Conservation (phyloP, 2,797 vertebrate genomes). For the Threskiornis aethiopicus region DNA sequence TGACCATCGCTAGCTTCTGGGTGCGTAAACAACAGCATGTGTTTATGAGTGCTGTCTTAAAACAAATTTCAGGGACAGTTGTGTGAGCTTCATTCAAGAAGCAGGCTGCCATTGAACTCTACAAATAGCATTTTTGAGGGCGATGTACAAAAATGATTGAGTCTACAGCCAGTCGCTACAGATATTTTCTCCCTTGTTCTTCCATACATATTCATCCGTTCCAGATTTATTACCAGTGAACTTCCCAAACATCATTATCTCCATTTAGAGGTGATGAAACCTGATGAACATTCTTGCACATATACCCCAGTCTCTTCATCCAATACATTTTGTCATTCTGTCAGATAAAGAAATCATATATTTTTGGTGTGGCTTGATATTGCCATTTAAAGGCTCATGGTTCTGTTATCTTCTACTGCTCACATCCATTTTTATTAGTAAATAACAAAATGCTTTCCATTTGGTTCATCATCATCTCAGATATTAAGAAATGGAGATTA, state of each 20-base stretch:
- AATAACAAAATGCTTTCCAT: background rate
- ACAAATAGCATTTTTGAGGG: background rate
- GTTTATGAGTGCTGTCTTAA: background rate
- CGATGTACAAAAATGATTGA: background rate
- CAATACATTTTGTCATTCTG: background rate
- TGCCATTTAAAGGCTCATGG: background rate
- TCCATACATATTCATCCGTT: background rate
- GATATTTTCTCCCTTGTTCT: background rate
- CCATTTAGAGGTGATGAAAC: background rate
- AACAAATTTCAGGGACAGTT: background rate
- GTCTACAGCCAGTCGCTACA: background rate
- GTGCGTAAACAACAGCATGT: background rate
- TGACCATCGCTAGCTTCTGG: accelerated
- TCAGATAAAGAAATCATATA: background rate
- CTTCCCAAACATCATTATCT: background rate
- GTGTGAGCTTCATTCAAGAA: background rate
- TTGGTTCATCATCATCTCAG: background rate
- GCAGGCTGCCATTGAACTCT: background rate
- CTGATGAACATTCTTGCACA: background rate
- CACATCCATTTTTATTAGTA: background rate
- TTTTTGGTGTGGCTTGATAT: background rate
- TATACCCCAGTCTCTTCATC: background rate
- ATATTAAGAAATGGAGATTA: background rate
- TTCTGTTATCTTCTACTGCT: background rate
- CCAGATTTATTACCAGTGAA: background rate